Conservation (phyloP, 2,888 invertebrate genomes). For the Lampropteryx suffumata region DNA sequence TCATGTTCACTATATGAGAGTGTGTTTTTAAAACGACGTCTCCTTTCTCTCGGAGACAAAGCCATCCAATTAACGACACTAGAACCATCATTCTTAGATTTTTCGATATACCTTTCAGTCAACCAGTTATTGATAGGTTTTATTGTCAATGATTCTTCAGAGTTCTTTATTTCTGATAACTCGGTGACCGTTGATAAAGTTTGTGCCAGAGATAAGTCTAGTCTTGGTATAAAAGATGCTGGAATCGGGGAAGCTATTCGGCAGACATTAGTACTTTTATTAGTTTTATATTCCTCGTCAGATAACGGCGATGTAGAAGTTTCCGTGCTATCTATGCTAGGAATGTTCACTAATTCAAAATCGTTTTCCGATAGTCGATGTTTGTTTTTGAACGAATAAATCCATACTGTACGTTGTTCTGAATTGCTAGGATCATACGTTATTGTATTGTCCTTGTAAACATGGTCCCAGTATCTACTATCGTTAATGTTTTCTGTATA, state of each 20-base stretch:
- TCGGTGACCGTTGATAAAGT: slow-evolving; percentile 68
- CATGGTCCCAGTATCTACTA: slow-evolving; percentile 35
- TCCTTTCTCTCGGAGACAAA: slow-evolving; percentile 59
- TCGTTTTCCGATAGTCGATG: slow-evolving; percentile 51
- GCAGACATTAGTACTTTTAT: slow-evolving; percentile 26
- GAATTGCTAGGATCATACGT: slow-evolving; percentile 40
- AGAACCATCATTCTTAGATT: slow-evolving; percentile 36
- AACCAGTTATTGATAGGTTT: slow-evolving; percentile 54
- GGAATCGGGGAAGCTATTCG: slow-evolving; percentile 60
- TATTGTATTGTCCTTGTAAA: slow-evolving; percentile 40
- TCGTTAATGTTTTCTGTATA: slow-evolving; percentile 26
- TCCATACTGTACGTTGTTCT: slow-evolving; percentile 60
- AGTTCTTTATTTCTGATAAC: slow-evolving; percentile 54
- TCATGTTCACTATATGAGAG: slow-evolving; percentile 5
- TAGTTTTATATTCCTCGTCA: slow-evolving; percentile 38
- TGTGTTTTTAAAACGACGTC: slow-evolving; percentile 39
- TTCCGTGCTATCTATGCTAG: slow-evolving; percentile 42
- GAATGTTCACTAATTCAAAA: slow-evolving; percentile 45
- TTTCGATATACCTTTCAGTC: slow-evolving; percentile 31
- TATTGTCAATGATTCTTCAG: slow-evolving; percentile 30
- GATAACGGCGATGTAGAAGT: slow-evolving; percentile 41
- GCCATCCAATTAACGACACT: slow-evolving; percentile 55
- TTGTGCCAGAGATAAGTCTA: slow-evolving; percentile 54
- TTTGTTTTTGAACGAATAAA: slow-evolving; percentile 67
- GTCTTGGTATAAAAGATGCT: slow-evolving; percentile 51